phyloP scores from a whole-genome alignment of 2,797 vertebrate genomes.

The Trematomus bernacchii region DNA sequence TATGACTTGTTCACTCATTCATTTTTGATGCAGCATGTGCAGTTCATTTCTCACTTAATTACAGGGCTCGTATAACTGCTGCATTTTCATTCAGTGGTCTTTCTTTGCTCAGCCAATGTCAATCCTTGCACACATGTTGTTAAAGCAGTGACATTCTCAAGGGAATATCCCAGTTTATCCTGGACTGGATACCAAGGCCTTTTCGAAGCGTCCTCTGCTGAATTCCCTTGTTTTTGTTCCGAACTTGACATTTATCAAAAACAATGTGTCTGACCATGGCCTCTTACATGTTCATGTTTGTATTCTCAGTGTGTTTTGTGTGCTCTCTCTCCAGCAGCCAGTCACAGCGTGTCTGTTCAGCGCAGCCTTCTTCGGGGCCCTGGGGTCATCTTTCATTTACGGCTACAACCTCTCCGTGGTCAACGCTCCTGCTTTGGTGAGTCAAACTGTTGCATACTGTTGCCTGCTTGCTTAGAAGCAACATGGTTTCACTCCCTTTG shows the following conservation, averaged over 20 bases:
- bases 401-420: slow-evolving; percentile 97
- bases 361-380: slow-evolving; percentile 89
- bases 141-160: neutral
- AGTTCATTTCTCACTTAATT: neutral
- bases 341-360: slow-evolving; percentile 86
- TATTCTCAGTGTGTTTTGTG: slow-evolving; percentile 22
- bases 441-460: slow-evolving; percentile 62
- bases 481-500: slow-evolving; percentile 21
- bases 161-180: slow-evolving; percentile 9
- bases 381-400: slow-evolving; percentile 95
- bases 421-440: slow-evolving; percentile 92
- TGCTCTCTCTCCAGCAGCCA: slow-evolving; percentile 54
- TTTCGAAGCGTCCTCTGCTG: slow-evolving; percentile 1
- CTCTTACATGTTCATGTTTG: slow-evolving; percentile 8
- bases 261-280: neutral
- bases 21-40: neutral
- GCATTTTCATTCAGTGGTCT: neutral
- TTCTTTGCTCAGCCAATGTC: neutral
- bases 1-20: neutral
- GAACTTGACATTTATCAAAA: slow-evolving; percentile 26
- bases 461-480: neutral
- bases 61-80: neutral
- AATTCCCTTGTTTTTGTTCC: slow-evolving; percentile 3
- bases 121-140: slow-evolving; percentile 2
- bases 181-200: slow-evolving; percentile 24